These are phyloP conservation scores for Epinephelus moara DNA, from an alignment of 2,113 vertebrate genomes.

Conservation along the genomic window DNA sequence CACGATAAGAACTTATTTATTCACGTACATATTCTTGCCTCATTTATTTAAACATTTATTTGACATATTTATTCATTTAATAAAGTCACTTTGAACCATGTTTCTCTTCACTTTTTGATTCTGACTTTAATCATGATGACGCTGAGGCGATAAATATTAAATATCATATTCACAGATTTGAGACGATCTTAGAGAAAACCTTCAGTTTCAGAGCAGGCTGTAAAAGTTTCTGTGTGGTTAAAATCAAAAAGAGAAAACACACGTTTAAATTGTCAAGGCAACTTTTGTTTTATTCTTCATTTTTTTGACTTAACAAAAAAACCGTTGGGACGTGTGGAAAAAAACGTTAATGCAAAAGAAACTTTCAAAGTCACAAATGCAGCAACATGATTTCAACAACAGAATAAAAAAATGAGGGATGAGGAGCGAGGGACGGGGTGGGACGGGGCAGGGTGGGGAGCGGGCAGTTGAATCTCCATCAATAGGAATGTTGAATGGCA, in stretches of 20 bases:
- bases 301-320: constrained; percentile 62
- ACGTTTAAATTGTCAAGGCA: constrained; percentile 49
- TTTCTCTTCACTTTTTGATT: too few species aligned
- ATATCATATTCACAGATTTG: background rate
- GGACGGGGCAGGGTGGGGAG: background rate
- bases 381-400: constrained; percentile 64
- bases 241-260: background rate
- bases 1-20: too few species aligned
- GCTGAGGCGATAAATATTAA: too few species aligned
- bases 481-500: constrained; percentile 76
- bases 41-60: too few species aligned
- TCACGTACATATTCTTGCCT: too few species aligned
- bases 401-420: constrained; percentile 41
- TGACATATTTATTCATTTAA: too few species aligned
- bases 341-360: constrained; percentile 73
- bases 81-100: too few species aligned
- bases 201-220: too few species aligned
- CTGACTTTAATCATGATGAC: too few species aligned
- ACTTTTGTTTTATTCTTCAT: constrained; percentile 74
- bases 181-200: background rate
- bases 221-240: too few species aligned
- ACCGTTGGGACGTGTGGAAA: constrained; percentile 50
- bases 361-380: constrained; percentile 76
- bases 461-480: constrained; percentile 44
- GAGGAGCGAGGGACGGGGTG: background rate